A percentile compares a stretch with the other conserved stretches of the same genome.
Conservation (phyloP, 1,140 invertebrate genomes). For the Polyergus mexicanus region DNA sequence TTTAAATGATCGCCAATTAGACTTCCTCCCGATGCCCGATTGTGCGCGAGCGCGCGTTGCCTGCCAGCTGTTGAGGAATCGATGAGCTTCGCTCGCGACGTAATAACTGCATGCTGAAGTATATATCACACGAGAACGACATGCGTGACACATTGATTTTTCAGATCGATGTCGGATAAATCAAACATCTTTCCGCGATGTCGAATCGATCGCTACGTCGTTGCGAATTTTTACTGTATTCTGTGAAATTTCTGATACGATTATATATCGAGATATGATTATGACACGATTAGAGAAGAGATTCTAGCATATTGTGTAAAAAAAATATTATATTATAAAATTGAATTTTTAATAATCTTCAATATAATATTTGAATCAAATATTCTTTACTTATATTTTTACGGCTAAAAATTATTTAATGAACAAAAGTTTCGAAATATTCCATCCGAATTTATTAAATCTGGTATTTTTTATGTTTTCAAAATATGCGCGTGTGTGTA, state of each 20-base stretch:
- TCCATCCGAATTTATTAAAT: background rate
- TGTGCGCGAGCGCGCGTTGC: background rate
- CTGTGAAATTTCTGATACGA: background rate
- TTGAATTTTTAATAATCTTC: background rate
- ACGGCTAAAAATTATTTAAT: background rate
- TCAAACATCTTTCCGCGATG: background rate
- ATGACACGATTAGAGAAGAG: background rate
- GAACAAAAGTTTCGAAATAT: background rate
- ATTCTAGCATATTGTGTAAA: background rate
- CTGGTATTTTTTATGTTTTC: background rate
- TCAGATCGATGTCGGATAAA: background rate
- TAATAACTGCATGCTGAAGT: conserved; percentile 6
- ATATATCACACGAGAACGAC: background rate
- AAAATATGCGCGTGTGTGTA: background rate
- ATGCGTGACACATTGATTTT: background rate
- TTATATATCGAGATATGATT: no score
- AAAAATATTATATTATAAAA: background rate
- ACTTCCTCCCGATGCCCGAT: conserved; percentile 10
- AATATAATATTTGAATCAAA: background rate
- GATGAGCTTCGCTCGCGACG: background rate
- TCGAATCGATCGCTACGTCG: no score
- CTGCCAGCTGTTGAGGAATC: conserved; percentile 43
- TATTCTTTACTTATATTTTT: background rate
- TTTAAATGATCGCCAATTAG: conserved; percentile 63
- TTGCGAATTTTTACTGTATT: background rate